Conservation (phyloP, 2,113 vertebrate genomes). For the Halichoerus grypus region DNA sequence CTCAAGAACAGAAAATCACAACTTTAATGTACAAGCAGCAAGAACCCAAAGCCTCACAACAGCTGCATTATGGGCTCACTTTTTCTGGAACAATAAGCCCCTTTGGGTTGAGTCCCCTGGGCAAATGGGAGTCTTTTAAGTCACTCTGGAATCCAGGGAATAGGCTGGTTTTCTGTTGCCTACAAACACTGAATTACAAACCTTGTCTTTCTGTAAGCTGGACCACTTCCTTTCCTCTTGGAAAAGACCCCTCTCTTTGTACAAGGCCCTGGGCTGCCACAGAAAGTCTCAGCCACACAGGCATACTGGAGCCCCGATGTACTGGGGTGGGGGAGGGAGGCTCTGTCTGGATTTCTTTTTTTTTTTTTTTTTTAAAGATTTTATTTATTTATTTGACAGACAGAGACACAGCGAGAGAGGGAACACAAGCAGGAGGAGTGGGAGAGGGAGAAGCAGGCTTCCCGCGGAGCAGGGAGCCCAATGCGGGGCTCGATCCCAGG, state of each 20-base stretch:
- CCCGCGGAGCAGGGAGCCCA: too few species aligned
- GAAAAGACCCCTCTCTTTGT: not conserved
- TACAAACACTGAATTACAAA: not conserved
- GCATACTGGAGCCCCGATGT: not conserved
- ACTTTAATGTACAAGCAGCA: not conserved
- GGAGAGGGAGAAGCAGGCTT: too few species aligned
- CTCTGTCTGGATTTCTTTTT: not conserved
- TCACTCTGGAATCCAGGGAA: not conserved
- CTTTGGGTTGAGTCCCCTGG: not conserved
- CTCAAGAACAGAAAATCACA: constrained; percentile 56
- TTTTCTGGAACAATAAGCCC: not conserved
- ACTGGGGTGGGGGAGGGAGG: rapidly evolving
- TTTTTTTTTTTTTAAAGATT: too few species aligned
- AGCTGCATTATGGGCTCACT: not conserved
- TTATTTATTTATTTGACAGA: too few species aligned
- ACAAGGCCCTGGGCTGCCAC: not conserved
- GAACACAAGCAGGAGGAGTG: too few species aligned
- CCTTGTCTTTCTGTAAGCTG: not conserved
- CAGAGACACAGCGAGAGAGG: too few species aligned
- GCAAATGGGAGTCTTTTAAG: not conserved
- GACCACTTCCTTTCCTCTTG: not conserved
- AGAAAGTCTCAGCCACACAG: not conserved
- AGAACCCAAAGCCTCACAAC: not conserved
- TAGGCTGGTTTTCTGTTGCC: not conserved
- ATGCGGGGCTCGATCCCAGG: too few species aligned